Percentiles rank a stretch among this genome's conserved stretches.
These are phyloP conservation scores for Deroptyus accipitrinus DNA, from an alignment of 2,113 vertebrate species.

Conservation along the genomic window DNA sequence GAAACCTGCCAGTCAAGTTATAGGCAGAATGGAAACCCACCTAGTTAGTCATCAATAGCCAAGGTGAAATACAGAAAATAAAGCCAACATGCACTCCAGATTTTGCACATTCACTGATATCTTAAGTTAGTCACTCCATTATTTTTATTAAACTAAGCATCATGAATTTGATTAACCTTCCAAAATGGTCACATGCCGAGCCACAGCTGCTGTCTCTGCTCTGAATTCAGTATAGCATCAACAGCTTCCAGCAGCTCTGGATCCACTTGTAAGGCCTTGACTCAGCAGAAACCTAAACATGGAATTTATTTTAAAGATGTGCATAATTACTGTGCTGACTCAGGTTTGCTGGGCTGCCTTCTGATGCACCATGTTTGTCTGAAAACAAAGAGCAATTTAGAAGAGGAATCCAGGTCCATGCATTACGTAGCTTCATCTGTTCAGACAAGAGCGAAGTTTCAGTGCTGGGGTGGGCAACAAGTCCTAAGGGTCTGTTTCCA, in stretches of 20 bases:
- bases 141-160: neutral
- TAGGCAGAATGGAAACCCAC: neutral
- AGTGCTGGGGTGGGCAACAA: neutral
- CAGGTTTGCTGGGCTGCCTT: neutral
- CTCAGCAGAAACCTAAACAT: slow-evolving; percentile 15
- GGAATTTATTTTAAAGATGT: slow-evolving; percentile 5
- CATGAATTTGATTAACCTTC: neutral
- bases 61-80: neutral
- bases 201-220: slow-evolving; percentile 10
- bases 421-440: neutral
- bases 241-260: neutral
- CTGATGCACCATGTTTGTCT: neutral
- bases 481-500: neutral
- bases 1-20: neutral
- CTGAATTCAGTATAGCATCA: neutral
- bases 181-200: neutral
- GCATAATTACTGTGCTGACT: slow-evolving; percentile 27
- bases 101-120: neutral
- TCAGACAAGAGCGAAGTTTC: neutral
- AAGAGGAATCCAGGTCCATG: neutral
- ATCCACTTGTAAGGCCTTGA: neutral
- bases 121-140: neutral
- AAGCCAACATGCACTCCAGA: neutral
- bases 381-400: slow-evolving; percentile 17
- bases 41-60: neutral